phyloP scores from a whole-genome alignment of 2,113 vertebrate genomes.

The Numida meleagris region DNA sequence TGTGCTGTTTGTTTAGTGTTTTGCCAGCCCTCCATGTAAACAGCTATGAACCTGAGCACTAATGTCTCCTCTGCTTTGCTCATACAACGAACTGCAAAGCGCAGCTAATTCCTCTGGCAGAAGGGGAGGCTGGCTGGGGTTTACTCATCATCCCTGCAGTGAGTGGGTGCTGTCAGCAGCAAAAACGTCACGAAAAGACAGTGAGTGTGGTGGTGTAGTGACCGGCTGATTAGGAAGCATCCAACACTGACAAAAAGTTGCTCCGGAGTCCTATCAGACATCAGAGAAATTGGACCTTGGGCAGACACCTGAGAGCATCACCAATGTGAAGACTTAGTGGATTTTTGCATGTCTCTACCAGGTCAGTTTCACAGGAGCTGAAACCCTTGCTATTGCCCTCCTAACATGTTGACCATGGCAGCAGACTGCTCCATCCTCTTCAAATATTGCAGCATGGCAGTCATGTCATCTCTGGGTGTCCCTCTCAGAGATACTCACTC shows the following conservation, averaged over 20 bases:
- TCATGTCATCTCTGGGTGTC: neutral
- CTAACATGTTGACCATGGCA: neutral
- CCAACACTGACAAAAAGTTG: neutral
- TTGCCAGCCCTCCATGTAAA: neutral
- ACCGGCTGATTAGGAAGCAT: neutral
- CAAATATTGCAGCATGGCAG: neutral
- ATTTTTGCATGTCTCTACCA: neutral
- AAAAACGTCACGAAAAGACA: neutral
- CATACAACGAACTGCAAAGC: neutral
- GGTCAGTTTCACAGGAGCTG: neutral
- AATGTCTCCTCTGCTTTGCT: conserved; percentile 10
- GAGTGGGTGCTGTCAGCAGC: rapidly evolving
- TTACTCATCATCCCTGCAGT: neutral
- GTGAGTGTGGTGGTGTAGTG: rapidly evolving
- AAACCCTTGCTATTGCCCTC: neutral
- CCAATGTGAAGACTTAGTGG: neutral
- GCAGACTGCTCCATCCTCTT: neutral
- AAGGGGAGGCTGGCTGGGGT: neutral
- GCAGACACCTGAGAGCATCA: neutral
- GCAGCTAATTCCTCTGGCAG: neutral
- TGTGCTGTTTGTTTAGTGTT: neutral
- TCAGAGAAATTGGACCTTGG: neutral
- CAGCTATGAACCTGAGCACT: conserved; percentile 24
- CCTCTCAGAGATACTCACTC: neutral
- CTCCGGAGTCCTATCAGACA: neutral